Conservation (phyloP, 2,797 vertebrate genomes). For the Siniperca undulata region DNA sequence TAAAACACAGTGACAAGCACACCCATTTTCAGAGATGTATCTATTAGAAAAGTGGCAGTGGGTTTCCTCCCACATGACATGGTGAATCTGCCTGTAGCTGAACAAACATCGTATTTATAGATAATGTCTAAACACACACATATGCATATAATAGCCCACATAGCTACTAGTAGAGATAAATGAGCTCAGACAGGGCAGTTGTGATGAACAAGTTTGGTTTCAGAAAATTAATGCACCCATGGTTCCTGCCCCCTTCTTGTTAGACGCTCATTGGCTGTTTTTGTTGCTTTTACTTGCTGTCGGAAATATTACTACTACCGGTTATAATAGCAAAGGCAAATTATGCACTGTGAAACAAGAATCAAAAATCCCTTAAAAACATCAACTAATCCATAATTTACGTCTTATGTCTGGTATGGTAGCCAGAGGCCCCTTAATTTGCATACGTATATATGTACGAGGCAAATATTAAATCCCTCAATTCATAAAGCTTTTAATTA, state of each 20-base stretch:
- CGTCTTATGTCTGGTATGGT: background rate
- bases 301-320: background rate
- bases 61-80: background rate
- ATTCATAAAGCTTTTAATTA: background rate
- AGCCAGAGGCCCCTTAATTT: background rate
- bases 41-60: background rate
- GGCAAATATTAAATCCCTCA: no score
- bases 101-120: background rate
- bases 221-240: background rate
- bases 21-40: background rate
- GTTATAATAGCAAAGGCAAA: fast-evolving
- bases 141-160: fast-evolving
- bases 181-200: background rate
- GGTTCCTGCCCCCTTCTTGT: slow-evolving; percentile 28
- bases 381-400: background rate
- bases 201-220: slow-evolving; percentile 3
- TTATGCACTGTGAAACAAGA: background rate
- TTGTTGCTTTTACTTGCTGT: slow-evolving; percentile 29
- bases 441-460: no score
- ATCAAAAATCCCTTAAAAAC: background rate
- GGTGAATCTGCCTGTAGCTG: background rate
- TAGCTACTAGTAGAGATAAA: fast-evolving
- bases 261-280: slow-evolving; percentile 39
- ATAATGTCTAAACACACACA: background rate
- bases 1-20: fast-evolving